Evolutionary conservation across 2,888 invertebrate species (phyloP), one percentile per base, ranked within the genome.

Genomic region (Lydus trimaculatus): DNA sequence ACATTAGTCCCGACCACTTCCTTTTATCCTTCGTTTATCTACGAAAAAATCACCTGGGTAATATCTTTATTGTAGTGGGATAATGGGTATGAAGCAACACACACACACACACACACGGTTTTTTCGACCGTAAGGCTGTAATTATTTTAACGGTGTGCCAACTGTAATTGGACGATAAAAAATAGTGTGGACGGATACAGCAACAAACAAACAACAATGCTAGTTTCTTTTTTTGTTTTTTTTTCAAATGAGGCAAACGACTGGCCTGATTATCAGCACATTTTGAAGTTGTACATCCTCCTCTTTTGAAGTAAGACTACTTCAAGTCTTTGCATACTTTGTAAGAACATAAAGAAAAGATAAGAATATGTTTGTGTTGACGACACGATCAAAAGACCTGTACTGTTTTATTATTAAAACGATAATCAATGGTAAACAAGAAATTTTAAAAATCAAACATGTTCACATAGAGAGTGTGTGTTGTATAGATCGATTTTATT

Each of bases 1-100:
- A 71, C 69, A 73, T 72, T 68, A 60, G 61, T 67, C 59, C 59
- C 20, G 68, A 59, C 62, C 59, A 68, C 67, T 68, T 64, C 39
- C 39, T 64, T 68, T 64, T 67, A 64, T 60, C 60, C 63, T 64
- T 61, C 63, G 61, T 66, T 66, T 39, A 65, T 65, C 61, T 69
- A 39, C 61, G 62, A 61, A 64, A 61, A 63, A 59, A 63, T 62
- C 62, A 68, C 68, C 65, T 62, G 65, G 39, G 68, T 65, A 68
- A 68, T 68, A 65, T 65, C 68, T 68, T 68, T 68, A 65, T 68
- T 65, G 65, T 65, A 31, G 56, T 63, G 36, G 65, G 58, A 64
- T 68, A 63, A 56, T 43, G 61, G 33, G 52, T 43, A 17, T 43
- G 43, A 43, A 43, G 17, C 17, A 43, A 43, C 39, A 39, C 39